Percentiles rank a stretch among this genome's conserved stretches.
Conservation (phyloP, 2,888 invertebrate species). For the Belgica antarctica region DNA sequence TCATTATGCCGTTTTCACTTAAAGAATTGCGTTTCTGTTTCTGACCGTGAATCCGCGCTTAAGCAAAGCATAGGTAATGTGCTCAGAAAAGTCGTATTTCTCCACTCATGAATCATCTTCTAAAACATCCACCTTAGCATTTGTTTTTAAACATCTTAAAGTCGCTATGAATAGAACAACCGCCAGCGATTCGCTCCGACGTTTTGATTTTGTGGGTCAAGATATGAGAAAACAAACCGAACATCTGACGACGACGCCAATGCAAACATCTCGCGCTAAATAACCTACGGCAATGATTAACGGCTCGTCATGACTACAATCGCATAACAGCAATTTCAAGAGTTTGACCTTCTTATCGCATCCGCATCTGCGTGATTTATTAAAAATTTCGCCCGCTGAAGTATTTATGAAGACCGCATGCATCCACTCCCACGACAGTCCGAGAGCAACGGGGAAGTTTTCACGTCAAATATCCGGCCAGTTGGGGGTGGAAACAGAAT, state of each 20-base stretch:
- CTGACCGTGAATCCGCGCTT: neutral
- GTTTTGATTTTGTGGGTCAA: conserved; percentile 5
- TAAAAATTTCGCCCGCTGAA: no score
- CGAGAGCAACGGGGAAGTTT: no score
- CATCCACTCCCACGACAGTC: no score
- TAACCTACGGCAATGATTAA: conserved; percentile 37
- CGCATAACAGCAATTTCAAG: neutral
- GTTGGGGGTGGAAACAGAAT: no score
- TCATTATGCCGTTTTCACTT: neutral
- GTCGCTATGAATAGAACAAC: conserved; percentile 6
- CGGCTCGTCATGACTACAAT: neutral
- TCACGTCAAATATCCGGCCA: no score
- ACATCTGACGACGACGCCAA: neutral
- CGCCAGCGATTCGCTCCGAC: neutral
- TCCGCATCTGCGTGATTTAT: neutral
- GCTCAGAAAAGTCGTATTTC: neutral
- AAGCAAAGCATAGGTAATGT: neutral
- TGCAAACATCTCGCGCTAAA: neutral
- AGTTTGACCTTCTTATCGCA: conserved; percentile 10
- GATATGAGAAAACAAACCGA: conserved; percentile 2
- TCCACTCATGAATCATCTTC: conserved; percentile 14
- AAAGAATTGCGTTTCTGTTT: conserved; percentile 17
- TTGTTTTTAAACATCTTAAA: conserved; percentile 26
- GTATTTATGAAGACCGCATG: no score
- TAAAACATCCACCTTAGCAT: neutral